Evolutionary conservation across 2,113 vertebrate genomes (phyloP).

Genomic region (Eclectus roratus): DNA sequence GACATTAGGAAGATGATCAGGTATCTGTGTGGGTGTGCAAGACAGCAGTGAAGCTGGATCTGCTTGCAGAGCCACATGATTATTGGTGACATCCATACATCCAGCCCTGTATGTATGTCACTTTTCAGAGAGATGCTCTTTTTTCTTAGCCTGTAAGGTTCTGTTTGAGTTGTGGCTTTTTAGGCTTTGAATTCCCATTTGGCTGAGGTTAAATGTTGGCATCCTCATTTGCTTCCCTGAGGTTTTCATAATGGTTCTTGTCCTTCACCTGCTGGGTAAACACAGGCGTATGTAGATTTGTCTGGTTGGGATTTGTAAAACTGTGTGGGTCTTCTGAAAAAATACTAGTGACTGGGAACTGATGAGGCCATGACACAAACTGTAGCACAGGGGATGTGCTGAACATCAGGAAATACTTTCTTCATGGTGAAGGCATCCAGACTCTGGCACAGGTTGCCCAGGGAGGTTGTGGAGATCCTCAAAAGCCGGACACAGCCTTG

Average conservation of each 20-base stretch:
- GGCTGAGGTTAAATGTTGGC: neutral
- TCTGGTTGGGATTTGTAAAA: neutral
- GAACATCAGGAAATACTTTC: neutral
- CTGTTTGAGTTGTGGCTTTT: neutral
- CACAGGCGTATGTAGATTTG: rapidly evolving
- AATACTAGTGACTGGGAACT: neutral
- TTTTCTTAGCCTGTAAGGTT: neutral
- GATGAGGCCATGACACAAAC: neutral
- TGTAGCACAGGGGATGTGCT: neutral
- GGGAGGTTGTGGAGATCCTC: neutral
- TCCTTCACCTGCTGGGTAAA: neutral
- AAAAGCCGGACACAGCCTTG: neutral
- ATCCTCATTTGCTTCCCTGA: neutral
- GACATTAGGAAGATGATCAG: neutral
- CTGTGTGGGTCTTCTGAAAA: neutral
- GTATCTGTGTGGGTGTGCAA: neutral
- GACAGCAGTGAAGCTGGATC: neutral
- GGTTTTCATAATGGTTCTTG: neutral
- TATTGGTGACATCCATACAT: neutral
- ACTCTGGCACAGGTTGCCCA: neutral
- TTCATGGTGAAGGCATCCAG: neutral
- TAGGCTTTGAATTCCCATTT: neutral
- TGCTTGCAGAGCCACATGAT: neutral
- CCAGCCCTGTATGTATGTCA: too few relatives aligned
- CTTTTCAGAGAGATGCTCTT: neutral